These are phyloP conservation scores for Drosophila punjabiensis DNA, from an alignment of 1,140 invertebrate genomes.

Conservation along the genomic window DNA sequence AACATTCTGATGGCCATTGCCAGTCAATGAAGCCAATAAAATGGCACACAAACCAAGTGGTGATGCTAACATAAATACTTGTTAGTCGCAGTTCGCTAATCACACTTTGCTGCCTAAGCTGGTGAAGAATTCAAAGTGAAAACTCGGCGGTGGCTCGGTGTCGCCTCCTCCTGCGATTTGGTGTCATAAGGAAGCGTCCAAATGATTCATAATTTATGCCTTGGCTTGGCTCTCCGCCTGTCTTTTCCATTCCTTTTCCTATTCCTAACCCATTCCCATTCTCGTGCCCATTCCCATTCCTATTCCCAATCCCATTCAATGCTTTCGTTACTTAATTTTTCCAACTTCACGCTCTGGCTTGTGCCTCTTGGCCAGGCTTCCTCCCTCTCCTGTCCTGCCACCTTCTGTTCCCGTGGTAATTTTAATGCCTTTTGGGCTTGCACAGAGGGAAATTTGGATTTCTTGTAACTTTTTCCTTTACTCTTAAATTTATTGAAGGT, in stretches of 20 bases:
- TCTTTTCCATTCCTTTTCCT: slow-evolving; percentile 33
- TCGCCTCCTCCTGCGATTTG: slow-evolving; percentile 55
- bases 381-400: neutral
- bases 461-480: neutral
- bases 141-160: slow-evolving; percentile 9
- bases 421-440: slow-evolving; percentile 58
- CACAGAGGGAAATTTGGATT: neutral
- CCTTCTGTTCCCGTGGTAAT: neutral
- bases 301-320: slow-evolving; percentile 69
- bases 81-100: slow-evolving; percentile 59
- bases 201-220: slow-evolving; percentile 85
- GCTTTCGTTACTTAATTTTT: slow-evolving; percentile 80
- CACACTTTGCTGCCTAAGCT: slow-evolving; percentile 35
- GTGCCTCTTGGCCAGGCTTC: slow-evolving; percentile 39
- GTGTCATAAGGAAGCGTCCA: slow-evolving; percentile 84
- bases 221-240: slow-evolving; percentile 48
- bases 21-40: slow-evolving; percentile 59
- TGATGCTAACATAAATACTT: slow-evolving; percentile 73
- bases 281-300: slow-evolving; percentile 27
- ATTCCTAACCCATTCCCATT: slow-evolving; percentile 28
- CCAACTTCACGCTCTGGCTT: slow-evolving; percentile 66
- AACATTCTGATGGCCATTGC: slow-evolving; percentile 53
- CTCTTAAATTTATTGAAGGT: neutral
- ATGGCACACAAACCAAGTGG: slow-evolving; percentile 34
- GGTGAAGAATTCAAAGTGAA: slow-evolving; percentile 21